Evolutionary conservation across 2,888 invertebrate species (phyloP), one percentile per base, ranked within the genome.

Genomic region (Girardia tigrina): DNA sequence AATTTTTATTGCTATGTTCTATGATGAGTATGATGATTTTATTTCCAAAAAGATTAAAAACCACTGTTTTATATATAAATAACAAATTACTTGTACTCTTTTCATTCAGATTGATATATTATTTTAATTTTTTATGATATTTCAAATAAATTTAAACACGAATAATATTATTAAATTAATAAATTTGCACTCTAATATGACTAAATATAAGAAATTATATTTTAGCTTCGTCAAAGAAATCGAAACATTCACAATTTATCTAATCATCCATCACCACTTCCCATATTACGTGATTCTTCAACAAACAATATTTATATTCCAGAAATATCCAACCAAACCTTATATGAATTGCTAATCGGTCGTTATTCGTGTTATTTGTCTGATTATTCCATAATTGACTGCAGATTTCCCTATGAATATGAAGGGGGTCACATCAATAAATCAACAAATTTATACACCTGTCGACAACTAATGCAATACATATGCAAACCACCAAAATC

Each of bases 321-420:
- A 6, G 56, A 56, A 56, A 73, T 73, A 29, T 73, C 73, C 23
- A 26, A 26, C n/a, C 29, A 73, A 73, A 73, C 73, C n/a, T n/a
- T 36, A 8, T 73, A 16, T 6, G 73, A 28, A 36, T 36, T 73
- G 16, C 23, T 73, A 8, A 1, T 42, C 36, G 73, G 73, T 70
- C 73, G 42, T 6, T 73, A 73, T 36, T 16, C 28, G 16, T 26
- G 36, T 29, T 29, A 73, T 26, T 29, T 73, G 23, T 73, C 73
- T 14, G 73, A 73, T 6, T 73, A 29, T 29, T 36, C 73, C 6
- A 23, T 74, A 4, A 74, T 74, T 56, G 74, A 74, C 23, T 74
- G 74, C 26, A 56, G 74, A 2, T 74, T 42, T 74, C 74, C 74
- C 2, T 74, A 74, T 26, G 74, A 74, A 74, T 74, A 42, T 26